phyloP scores from a whole-genome alignment of 2,888 invertebrate species.

The Gastracanthus pulcherrimus region DNA sequence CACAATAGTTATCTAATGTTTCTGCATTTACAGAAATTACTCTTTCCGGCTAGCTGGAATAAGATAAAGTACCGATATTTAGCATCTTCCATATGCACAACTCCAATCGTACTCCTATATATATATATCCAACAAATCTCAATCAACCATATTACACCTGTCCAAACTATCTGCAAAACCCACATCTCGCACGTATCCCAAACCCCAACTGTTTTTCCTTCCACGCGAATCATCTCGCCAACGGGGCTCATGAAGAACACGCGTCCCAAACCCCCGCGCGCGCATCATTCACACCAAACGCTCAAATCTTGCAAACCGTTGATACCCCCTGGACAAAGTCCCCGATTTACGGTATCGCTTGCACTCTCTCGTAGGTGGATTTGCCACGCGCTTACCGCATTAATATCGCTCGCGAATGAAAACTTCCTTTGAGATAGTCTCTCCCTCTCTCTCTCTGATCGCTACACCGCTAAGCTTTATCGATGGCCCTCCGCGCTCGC shows the following conservation, averaged over 20 bases:
- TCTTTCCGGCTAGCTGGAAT: too few species aligned
- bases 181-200: too few species aligned
- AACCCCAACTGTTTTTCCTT: too few species aligned
- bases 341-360: slow-evolving; percentile 1
- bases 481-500: not conserved
- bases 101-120: not conserved
- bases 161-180: too few species aligned
- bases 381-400: not conserved
- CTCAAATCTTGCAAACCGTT: not conserved
- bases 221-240: too few species aligned
- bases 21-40: too few species aligned
- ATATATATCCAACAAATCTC: too few species aligned
- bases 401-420: not conserved
- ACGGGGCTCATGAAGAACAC: too few species aligned
- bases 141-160: not conserved
- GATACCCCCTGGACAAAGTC: not conserved
- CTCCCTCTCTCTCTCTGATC: too few species aligned
- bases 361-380: not conserved
- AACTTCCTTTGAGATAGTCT: not conserved
- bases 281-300: not conserved
- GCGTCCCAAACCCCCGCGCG: not conserved
- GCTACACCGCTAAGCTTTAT: slow-evolving; percentile 39
- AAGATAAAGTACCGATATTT: too few species aligned
- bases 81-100: not conserved
- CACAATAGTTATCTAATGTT: too few species aligned